A percentile compares a stretch with the other conserved stretches of the same genome.
Evolutionary conservation across 2,113 vertebrate species (phyloP).

Genomic region (Rhineura floridana): DNA sequence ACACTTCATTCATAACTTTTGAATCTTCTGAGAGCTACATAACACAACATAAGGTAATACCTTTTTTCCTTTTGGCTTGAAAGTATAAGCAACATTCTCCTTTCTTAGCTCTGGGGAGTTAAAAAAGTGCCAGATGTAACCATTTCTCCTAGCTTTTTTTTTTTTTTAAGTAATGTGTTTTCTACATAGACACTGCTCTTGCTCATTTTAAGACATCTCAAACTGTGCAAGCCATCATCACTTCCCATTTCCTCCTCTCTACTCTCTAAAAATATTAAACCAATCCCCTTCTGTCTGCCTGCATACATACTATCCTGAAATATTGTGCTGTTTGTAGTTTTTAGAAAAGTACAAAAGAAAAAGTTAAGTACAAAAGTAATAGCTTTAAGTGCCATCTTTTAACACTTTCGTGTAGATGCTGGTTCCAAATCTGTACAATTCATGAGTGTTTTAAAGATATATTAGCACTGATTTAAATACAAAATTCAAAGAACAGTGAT

Average conservation of each 20-base stretch:
- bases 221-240: neutral
- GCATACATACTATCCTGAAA: slow-evolving; percentile 44
- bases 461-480: slow-evolving; percentile 59
- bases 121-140: slow-evolving; percentile 13
- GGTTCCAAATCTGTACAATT: slow-evolving; percentile 50
- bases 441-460: slow-evolving; percentile 38
- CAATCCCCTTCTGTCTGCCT: slow-evolving; percentile 31
- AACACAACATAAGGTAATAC: slow-evolving; percentile 12
- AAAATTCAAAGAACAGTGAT: slow-evolving; percentile 64
- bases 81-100: neutral
- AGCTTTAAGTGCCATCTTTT: slow-evolving; percentile 66
- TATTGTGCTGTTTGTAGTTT: slow-evolving; percentile 50
- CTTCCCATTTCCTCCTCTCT: slow-evolving; percentile 25
- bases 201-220: neutral
- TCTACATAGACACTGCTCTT: neutral
- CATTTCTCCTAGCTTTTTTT: neutral
- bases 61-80: slow-evolving; percentile 35
- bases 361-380: slow-evolving; percentile 66
- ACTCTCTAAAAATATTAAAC: slow-evolving; percentile 36
- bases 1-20: slow-evolving; percentile 35
- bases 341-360: slow-evolving; percentile 53
- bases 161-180: neutral
- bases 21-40: slow-evolving; percentile 7
- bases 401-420: slow-evolving; percentile 45
- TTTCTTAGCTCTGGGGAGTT: neutral